Percentiles rank a stretch among this genome's conserved stretches.
Evolutionary conservation across 2,797 vertebrate genomes (phyloP).

Genomic region (Lithobates pipiens): DNA sequence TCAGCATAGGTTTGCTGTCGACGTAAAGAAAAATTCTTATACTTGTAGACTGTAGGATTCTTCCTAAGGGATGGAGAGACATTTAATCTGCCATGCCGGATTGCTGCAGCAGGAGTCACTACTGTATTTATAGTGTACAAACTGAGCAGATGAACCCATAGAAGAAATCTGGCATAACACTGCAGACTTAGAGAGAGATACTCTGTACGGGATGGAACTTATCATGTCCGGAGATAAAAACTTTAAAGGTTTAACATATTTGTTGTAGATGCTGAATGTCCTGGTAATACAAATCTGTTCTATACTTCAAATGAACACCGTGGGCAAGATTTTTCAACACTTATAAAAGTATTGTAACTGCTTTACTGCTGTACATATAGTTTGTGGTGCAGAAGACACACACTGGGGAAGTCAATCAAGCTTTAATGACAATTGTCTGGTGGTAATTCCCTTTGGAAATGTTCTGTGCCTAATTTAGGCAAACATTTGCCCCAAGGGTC

Average conservation of each 20-base stretch:
- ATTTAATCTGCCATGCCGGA: constrained; percentile 49
- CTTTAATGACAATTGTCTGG: too few species aligned
- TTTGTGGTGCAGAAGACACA: too few species aligned
- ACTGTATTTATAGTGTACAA: constrained; percentile 43
- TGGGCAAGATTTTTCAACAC: background rate
- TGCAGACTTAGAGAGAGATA: background rate
- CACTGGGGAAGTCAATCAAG: too few species aligned
- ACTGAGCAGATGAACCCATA: constrained; percentile 17
- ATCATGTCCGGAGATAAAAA: background rate
- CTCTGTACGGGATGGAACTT: background rate
- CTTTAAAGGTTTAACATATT: background rate
- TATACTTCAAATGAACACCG: background rate
- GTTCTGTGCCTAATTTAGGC: too few species aligned
- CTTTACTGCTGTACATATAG: background rate
- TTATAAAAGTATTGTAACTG: background rate
- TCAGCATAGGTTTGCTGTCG: background rate
- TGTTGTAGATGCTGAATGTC: background rate
- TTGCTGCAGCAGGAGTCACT: constrained; percentile 58
- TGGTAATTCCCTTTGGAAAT: too few species aligned
- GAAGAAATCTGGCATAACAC: constrained; percentile 4
- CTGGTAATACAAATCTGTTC: background rate
- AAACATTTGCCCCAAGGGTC: too few species aligned
- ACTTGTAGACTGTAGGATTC: background rate
- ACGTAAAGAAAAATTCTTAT: background rate
- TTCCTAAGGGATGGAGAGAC: background rate